These are phyloP conservation scores for Mantis religiosa DNA, from an alignment of 2,888 invertebrate species.

Conservation along the genomic window DNA sequence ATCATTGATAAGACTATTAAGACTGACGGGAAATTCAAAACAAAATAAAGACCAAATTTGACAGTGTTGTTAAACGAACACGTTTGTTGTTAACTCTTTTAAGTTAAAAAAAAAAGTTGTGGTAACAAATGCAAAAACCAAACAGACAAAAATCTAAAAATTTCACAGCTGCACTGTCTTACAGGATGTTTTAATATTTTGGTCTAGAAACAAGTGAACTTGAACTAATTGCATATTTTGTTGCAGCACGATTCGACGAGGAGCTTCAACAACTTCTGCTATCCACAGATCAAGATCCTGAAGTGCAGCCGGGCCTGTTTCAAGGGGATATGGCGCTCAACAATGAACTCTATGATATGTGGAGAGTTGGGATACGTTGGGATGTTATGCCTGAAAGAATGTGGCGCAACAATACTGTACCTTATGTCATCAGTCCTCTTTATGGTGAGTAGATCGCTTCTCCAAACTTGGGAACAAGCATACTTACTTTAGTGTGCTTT, in stretches of 20 bases:
- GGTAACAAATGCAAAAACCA: no score
- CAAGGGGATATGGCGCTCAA: conserved; percentile 67
- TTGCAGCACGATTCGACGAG: conserved; percentile 30
- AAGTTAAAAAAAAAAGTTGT: no score
- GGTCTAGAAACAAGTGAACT: background rate
- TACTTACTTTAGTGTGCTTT: no score
- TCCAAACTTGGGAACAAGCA: background rate
- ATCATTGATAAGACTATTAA: no score
- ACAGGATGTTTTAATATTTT: no score
- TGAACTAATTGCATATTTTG: no score
- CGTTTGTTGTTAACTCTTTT: no score
- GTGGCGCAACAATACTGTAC: conserved; percentile 62
- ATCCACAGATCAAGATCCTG: conserved; percentile 53
- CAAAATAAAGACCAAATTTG: no score
- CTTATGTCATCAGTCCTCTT: conserved; percentile 59
- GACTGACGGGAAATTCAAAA: no score
- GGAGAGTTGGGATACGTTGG: conserved; percentile 61
- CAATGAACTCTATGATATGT: conserved; percentile 54
- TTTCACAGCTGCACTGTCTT: no score
- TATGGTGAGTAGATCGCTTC: conserved; percentile 46
- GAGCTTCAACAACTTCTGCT: conserved; percentile 33
- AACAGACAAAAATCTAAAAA: no score
- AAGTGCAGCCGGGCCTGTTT: conserved; percentile 60
- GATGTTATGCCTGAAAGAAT: conserved; percentile 60
- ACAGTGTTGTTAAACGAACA: no score